phyloP scores from a whole-genome alignment of 2,113 vertebrate species.

The Podiceps cristatus region DNA sequence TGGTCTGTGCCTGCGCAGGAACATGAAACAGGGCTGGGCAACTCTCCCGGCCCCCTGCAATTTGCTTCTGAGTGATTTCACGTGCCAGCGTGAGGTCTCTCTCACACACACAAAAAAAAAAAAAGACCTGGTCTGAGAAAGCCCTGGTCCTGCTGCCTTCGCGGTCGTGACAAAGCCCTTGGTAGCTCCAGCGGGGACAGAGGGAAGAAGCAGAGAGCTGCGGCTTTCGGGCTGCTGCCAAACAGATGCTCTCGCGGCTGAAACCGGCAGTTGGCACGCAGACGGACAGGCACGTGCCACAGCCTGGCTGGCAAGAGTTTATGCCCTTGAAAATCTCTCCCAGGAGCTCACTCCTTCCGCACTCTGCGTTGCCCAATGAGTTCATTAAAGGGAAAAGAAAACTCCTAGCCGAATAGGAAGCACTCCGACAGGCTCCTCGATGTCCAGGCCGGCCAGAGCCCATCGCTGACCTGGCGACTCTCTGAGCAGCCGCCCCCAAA shows the following conservation, averaged over 20 bases:
- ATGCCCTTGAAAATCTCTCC: neutral
- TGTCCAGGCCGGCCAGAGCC: neutral
- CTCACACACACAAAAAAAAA: too few species aligned
- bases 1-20: neutral
- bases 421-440: neutral
- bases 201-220: neutral
- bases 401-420: neutral
- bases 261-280: neutral
- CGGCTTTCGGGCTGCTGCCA: neutral
- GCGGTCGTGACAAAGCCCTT: neutral
- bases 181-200: neutral
- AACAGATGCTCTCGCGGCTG: neutral
- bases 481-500: neutral
- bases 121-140: neutral
- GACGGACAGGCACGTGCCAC: neutral
- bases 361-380: neutral
- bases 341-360: neutral
- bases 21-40: neutral
- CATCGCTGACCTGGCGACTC: neutral
- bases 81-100: neutral
- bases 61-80: neutral
- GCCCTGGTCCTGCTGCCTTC: neutral
- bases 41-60: neutral
- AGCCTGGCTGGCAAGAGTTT: neutral
- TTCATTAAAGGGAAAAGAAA: neutral